Evolutionary conservation across 92 coral and sea anemone genomes (phyloP).

Genomic region (Epizoanthus stellaris): DNA sequence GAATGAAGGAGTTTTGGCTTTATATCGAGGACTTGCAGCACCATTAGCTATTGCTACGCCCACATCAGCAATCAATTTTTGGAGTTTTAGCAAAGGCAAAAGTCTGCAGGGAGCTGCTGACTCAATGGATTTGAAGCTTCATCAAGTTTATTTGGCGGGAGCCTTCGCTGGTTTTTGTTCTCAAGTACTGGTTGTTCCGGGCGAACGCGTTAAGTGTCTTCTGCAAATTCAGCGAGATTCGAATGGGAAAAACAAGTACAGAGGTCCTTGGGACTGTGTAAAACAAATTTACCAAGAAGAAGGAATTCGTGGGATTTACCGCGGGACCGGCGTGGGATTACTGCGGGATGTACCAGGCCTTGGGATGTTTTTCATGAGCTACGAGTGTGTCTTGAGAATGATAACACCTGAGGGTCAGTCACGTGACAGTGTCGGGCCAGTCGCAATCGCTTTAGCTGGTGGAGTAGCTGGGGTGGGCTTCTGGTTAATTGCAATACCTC

Average conservation of each 20-base stretch:
- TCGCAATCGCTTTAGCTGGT: constrained; percentile 75
- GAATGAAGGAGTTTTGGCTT: constrained; percentile 78
- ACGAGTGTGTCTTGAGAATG: constrained; percentile 67
- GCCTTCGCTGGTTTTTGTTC: constrained; percentile 71
- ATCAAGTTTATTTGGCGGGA: constrained; percentile 81
- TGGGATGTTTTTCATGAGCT: constrained; percentile 78
- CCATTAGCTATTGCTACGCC: constrained; percentile 87
- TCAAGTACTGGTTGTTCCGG: constrained; percentile 68
- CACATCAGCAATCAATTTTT: constrained; percentile 71
- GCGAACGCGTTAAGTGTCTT: constrained; percentile 82
- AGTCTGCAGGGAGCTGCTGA: constrained; percentile 59
- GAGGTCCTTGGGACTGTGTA: constrained; percentile 75
- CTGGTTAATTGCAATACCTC: constrained; percentile 81
- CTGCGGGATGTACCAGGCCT: constrained; percentile 71
- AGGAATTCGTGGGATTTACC: constrained; percentile 78
- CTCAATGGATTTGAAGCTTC: constrained; percentile 57
- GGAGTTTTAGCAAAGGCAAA: constrained; percentile 77
- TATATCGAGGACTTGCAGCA: constrained; percentile 88
- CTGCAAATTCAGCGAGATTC: constrained; percentile 85
- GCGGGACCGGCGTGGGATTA: constrained; percentile 75
- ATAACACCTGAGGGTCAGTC: constrained; percentile 59
- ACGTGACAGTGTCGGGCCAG: constrained; percentile 78
- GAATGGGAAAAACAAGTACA: constrained; percentile 60
- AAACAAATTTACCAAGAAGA: constrained; percentile 55
- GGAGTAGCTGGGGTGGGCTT: constrained; percentile 80